Base-by-base conservation (phyloP, 2,797 vertebrate species). In the Lacerta bilineata region DNA sequence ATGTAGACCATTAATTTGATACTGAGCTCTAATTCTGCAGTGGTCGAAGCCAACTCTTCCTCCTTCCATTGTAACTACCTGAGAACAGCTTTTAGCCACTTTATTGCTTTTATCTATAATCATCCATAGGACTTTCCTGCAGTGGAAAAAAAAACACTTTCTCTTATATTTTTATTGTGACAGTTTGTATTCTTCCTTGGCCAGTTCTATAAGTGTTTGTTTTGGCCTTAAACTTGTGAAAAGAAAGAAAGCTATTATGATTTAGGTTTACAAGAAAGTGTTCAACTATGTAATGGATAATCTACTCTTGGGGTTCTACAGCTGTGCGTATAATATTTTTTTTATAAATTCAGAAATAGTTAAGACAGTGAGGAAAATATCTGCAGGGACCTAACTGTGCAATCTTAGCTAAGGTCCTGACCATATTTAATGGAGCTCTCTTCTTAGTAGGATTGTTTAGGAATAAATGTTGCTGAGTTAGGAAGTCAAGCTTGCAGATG, bases 1-100 rank as follows among this genome's bases (percentile, higher is more conserved):
- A 55, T 17, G 72, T 74, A 36, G 55, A 69, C 46, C 55, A 83
- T 91, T 88, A 86, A 90, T 85, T 86, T 90, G 84, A 50, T 23
- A 10, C 20, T 55, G 59, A 55, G 61, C 39, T 83, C 10, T 64
- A 69, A 72, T 72, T 5, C 15, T 90, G 15, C 15, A 39, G 82
- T 91, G 86, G 11, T 91, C 86, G 82, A 88, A 87, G 29, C 25
- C 18, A 36, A 27, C 0, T 81, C 9, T 89, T 23, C 20, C 76
- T 46, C 66, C 87, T 68, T 83, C 85, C 20, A 9, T 74, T 78
- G 41, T 2, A 88, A 10, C 66, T 33, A 33, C 64, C 15, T 46
- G 46, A 15, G 11, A 87, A 92, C 75, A 55, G 50, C 2, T 41
- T 90, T 84, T 79, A 87, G 69, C 80, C 64, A 86, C 41, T 64